phyloP scores from a whole-genome alignment of 2,797 vertebrate genomes.

The Morus bassanus region DNA sequence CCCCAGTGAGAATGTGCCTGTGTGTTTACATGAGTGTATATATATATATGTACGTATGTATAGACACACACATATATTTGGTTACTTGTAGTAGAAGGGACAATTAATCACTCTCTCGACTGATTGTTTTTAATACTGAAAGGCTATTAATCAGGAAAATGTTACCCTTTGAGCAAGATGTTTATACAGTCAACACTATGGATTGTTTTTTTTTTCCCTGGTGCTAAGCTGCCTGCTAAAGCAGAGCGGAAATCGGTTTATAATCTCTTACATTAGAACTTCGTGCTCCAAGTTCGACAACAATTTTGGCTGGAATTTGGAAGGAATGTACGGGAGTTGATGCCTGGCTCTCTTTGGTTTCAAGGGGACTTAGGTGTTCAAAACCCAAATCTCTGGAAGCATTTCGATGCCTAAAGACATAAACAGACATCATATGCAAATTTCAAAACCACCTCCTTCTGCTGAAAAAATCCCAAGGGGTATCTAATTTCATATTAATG shows the following conservation, averaged over 20 bases:
- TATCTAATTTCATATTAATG: constrained; percentile 3
- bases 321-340: background rate
- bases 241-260: background rate
- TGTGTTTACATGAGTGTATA: background rate
- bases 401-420: background rate
- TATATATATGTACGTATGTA: background rate
- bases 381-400: background rate
- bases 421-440: background rate
- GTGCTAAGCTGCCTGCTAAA: constrained; percentile 36
- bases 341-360: background rate
- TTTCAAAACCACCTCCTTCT: background rate
- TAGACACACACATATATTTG: background rate
- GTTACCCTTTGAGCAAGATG: constrained; percentile 29
- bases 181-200: constrained; percentile 20
- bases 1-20: background rate
- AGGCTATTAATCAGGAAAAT: constrained; percentile 45
- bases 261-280: background rate
- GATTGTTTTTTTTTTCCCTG: background rate
- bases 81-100: constrained; percentile 1
- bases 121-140: constrained; percentile 38
- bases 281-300: background rate
- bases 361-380: background rate
- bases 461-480: background rate
- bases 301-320: constrained; percentile 6
- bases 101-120: background rate